These are phyloP conservation scores for Epinotia nisella DNA, from an alignment of 2,888 invertebrate genomes.

Conservation along the genomic window DNA sequence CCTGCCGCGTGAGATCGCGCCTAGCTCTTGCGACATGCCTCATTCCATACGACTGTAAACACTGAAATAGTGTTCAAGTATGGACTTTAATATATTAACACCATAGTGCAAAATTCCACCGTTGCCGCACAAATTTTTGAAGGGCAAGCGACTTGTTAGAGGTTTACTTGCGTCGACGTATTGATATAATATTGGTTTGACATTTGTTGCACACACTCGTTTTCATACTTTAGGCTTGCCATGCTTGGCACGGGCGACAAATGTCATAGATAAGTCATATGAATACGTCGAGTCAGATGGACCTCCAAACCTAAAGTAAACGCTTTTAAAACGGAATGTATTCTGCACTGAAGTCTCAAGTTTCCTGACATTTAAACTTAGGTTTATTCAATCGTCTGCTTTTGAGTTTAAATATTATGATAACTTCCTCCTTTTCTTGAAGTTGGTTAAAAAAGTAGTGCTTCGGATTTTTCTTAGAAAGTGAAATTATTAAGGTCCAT, in stretches of 20 bases:
- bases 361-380: not conserved
- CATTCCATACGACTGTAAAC: constrained; percentile 34
- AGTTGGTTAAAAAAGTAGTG: not conserved
- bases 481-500: not conserved
- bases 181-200: not conserved
- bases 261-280: not conserved
- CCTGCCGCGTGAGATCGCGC: constrained; percentile 51
- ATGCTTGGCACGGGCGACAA: not conserved
- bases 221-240: not conserved
- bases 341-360: not conserved
- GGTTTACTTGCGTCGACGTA: not conserved
- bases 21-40: constrained; percentile 56
- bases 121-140: not conserved
- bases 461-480: not conserved
- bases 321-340: constrained; percentile 6
- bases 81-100: constrained; percentile 23
- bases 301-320: constrained; percentile 4
- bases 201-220: not conserved
- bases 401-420: not conserved
- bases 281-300: not conserved
- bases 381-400: too few species aligned
- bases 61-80: constrained; percentile 32
- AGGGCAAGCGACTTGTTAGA: constrained; percentile 15
- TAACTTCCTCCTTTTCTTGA: too few species aligned
- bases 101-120: constrained; percentile 15